Conservation (phyloP, 53 echinoderm and acorn worm species). For the Holothuria leucospilota region DNA sequence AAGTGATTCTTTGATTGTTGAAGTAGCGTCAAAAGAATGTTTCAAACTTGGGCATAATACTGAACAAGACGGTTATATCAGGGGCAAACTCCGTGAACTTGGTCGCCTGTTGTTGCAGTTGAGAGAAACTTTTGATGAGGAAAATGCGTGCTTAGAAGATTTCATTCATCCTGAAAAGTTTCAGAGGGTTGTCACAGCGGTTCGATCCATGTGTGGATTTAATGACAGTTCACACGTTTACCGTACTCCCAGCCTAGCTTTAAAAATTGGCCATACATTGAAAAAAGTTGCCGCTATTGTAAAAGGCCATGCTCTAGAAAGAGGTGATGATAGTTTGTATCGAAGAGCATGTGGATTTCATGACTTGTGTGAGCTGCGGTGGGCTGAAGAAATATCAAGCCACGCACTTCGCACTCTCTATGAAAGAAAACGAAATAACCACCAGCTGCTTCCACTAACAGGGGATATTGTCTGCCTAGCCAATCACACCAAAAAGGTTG, state of each 20-base stretch:
- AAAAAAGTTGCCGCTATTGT: not conserved
- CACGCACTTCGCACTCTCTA: constrained; percentile 12
- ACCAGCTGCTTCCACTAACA: constrained; percentile 22
- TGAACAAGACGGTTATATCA: constrained; percentile 36
- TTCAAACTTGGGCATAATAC: constrained; percentile 37
- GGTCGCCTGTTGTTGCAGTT: constrained; percentile 31
- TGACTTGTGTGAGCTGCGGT: not conserved
- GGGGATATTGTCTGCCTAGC: constrained; percentile 5
- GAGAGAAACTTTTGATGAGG: not conserved
- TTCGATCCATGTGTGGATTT: constrained; percentile 34
- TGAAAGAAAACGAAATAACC: constrained; percentile 24
- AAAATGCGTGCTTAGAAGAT: constrained; percentile 3
- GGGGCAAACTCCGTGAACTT: constrained; percentile 47
- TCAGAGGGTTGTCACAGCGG: constrained; percentile 18
- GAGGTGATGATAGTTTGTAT: not conserved
- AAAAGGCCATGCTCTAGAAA: constrained; percentile 7
- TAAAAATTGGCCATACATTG: constrained; percentile 51
- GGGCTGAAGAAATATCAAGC: constrained; percentile 3
- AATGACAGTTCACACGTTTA: constrained; percentile 35
- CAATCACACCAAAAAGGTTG: not conserved
- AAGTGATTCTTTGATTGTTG: constrained; percentile 18
- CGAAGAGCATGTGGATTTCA: not conserved
- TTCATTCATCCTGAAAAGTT: constrained; percentile 28
- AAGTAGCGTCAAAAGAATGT: constrained; percentile 34
- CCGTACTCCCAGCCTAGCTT: constrained; percentile 40